Percentiles rank a stretch among this genome's conserved stretches.
These are phyloP conservation scores for Lithophane ornitopus DNA, from an alignment of 2,888 invertebrate species.

Conservation along the genomic window DNA sequence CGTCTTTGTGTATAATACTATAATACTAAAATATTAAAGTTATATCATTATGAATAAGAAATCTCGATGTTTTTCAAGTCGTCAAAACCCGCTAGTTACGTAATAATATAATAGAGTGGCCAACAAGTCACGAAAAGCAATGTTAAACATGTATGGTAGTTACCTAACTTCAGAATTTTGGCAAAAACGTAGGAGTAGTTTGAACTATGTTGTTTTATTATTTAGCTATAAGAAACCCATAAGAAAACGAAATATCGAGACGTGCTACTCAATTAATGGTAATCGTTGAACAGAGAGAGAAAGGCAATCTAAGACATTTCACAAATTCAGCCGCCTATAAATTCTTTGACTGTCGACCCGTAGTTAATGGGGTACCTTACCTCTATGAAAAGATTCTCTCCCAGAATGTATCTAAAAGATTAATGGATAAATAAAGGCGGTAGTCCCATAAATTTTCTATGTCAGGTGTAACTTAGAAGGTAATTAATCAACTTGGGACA, in stretches of 20 bases:
- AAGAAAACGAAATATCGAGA: not conserved
- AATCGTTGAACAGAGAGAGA: not conserved
- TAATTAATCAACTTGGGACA: conserved; percentile 47
- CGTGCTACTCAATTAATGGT: not conserved
- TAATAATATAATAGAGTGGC: not conserved
- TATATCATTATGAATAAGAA: too few relatives aligned
- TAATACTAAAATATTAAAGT: too few relatives aligned
- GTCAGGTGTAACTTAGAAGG: conserved; percentile 32
- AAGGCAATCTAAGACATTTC: conserved; percentile 28
- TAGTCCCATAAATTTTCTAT: conserved; percentile 25
- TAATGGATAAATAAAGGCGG: conserved; percentile 38
- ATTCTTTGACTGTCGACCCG: conserved; percentile 11
- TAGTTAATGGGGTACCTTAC: conserved; percentile 28
- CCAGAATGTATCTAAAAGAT: conserved; percentile 45
- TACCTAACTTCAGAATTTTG: not conserved
- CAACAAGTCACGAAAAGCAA: not conserved
- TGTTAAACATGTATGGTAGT: too few relatives aligned
- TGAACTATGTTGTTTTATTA: not conserved
- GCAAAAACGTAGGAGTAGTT: not conserved
- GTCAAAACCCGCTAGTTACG: too few relatives aligned
- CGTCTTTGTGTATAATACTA: too few relatives aligned
- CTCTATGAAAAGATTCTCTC: conserved; percentile 28
- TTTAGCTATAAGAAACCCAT: not conserved
- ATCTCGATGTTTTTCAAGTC: too few relatives aligned
- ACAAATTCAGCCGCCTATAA: conserved; percentile 53